Conservation (phyloP, 2,888 invertebrate species). For the Morinoia aosen region DNA sequence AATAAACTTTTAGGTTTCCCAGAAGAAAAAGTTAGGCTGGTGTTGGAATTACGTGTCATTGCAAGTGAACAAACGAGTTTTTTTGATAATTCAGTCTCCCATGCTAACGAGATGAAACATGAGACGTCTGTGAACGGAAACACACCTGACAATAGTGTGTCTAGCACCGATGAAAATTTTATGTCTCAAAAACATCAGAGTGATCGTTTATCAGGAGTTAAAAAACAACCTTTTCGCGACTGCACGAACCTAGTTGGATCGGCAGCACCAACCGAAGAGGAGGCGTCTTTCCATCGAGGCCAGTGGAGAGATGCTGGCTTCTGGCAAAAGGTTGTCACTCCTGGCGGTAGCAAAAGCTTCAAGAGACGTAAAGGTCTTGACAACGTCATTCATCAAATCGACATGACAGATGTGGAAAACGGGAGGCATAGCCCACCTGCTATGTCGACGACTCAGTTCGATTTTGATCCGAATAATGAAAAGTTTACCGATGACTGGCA, state of each 20-base stretch:
- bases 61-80: background rate
- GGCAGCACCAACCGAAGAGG: background rate
- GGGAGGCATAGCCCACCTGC: background rate
- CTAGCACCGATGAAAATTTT: background rate
- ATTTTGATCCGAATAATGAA: conserved; percentile 3
- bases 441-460: background rate
- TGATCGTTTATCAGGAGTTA: background rate
- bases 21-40: background rate
- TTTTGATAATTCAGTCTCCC: background rate
- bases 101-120: background rate
- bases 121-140: background rate
- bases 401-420: background rate
- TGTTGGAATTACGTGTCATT: background rate
- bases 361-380: conserved; percentile 20
- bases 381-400: background rate
- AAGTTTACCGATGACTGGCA: conserved; percentile 25
- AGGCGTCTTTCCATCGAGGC: background rate
- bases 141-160: background rate
- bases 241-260: background rate
- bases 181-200: background rate
- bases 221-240: background rate
- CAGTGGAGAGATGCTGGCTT: conserved; percentile 41
- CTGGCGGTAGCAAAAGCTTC: conserved; percentile 42
- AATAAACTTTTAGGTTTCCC: background rate
- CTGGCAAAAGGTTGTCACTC: conserved; percentile 48